Evolutionary conservation across 2,888 invertebrate species (phyloP), one percentile per base, ranked within the genome.

Genomic region (Drosophila meridionalis): DNA sequence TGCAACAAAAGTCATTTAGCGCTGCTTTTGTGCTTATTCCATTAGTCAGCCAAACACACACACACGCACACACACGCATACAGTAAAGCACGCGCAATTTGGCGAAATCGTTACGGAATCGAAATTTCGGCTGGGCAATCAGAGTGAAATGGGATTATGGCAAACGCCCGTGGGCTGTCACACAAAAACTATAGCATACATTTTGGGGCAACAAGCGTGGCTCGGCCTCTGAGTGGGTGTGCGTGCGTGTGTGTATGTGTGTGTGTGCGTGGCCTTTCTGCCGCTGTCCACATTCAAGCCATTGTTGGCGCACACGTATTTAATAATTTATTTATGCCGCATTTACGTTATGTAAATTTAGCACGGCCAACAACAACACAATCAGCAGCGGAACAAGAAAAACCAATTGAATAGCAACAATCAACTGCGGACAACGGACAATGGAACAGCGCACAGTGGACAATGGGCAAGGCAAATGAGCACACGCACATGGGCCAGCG

Each of bases 301-400:
- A 80, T 75, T 76, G 64, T 80, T 71, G 67, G 71, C 77, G 86
- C 87, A 89, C 87, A 83, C 87, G 84, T 90, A 80, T 83, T 90
- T 90, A 87, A 90, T 85, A 89, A 85, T 83, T 85, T 85, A 90
- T 85, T 90, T 89, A 85, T 90, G 89, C 87, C 63, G 75, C 89
- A 89, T 90, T 90, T 90, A 90, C 81, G 89, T 85, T 87, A 85
- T 90, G 90, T 85, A 85, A 90, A 85, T 90, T 90, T 89, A 69
- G 70, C 72, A 82, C 80, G 78, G 71, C 64, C 73, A 70, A 70
- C 67, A 55, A 61, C 64, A 55, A 61, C 64, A 83, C 64, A 60
- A 68, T 55, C 60, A 62, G 72, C 65, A 48, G 61, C 71, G 64
- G 72, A 70, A 76, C 62, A 78, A 66, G 70, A 71, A 79, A 82